phyloP scores from a whole-genome alignment of 2,113 vertebrate species.

The Leucoraja erinaceus region DNA sequence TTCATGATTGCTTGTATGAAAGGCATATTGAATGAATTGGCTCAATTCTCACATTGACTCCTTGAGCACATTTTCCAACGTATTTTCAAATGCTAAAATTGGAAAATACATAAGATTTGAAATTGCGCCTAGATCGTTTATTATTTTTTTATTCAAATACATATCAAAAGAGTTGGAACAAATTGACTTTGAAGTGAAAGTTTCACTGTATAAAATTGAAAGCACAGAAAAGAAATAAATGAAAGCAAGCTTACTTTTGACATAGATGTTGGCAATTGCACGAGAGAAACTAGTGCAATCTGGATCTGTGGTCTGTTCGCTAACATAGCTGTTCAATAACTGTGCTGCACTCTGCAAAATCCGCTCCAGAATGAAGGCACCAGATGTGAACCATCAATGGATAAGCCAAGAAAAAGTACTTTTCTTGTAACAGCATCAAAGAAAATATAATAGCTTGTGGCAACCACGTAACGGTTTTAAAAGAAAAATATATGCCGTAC shows the following conservation, averaged over 20 bases:
- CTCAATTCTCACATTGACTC: not conserved
- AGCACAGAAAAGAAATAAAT: not conserved
- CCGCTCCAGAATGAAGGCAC: conserved; percentile 4
- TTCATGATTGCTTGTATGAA: not conserved
- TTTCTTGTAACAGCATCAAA: conserved; percentile 37
- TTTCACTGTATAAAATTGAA: not conserved
- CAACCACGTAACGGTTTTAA: not conserved
- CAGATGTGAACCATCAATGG: conserved; percentile 6
- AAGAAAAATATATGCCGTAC: conserved; percentile 26
- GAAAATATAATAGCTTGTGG: conserved; percentile 14
- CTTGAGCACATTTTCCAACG: not conserved
- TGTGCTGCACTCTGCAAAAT: conserved; percentile 33
- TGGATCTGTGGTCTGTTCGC: not conserved
- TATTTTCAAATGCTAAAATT: not conserved
- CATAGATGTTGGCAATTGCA: not conserved
- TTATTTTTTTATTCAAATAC: not conserved
- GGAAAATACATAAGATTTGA: not conserved
- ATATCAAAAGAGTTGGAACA: not conserved
- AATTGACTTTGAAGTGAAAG: not conserved
- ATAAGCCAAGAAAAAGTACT: conserved; percentile 32
- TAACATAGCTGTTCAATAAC: not conserved
- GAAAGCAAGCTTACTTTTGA: conserved; percentile 17
- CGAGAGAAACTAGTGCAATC: not conserved
- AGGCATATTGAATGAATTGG: conserved; percentile 5
- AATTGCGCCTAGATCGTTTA: not conserved